These are phyloP conservation scores for Masticophis lateralis DNA, from an alignment of 2,797 vertebrate species.

Conservation along the genomic window DNA sequence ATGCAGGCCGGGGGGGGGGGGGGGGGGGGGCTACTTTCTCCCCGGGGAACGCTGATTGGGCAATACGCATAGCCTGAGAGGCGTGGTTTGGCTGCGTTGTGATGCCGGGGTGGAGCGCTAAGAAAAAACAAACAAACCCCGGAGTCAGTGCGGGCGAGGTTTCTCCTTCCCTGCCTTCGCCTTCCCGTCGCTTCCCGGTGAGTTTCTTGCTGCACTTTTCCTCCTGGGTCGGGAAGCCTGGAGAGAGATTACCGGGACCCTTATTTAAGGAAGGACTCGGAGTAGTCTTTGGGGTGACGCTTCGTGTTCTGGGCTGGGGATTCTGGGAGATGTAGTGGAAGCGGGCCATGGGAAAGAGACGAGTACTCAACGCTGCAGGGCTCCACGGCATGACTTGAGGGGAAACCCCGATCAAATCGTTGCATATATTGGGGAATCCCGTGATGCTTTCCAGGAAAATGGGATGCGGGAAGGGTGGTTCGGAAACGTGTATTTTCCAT, in stretches of 20 bases:
- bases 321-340: background rate
- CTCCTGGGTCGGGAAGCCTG: background rate
- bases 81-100: background rate
- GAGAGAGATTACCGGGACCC: no score
- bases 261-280: no score
- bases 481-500: background rate
- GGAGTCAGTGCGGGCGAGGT: fast-evolving
- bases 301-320: background rate
- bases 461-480: background rate
- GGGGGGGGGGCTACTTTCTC: background rate
- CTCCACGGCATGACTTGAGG: background rate
- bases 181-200: fast-evolving
- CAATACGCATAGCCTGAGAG: background rate
- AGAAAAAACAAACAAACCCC: no score
- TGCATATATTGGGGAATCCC: background rate
- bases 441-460: background rate
- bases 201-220: background rate
- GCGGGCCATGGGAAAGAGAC: background rate
- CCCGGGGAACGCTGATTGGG: background rate
- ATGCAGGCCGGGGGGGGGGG: no score
- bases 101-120: background rate
- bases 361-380: background rate
- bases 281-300: no score
- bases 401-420: background rate
- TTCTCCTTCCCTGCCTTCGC: background rate